Percentiles rank a stretch among this genome's conserved stretches.
Conservation (phyloP, 2,797 vertebrate species). For the Coccyzus lansbergi region DNA sequence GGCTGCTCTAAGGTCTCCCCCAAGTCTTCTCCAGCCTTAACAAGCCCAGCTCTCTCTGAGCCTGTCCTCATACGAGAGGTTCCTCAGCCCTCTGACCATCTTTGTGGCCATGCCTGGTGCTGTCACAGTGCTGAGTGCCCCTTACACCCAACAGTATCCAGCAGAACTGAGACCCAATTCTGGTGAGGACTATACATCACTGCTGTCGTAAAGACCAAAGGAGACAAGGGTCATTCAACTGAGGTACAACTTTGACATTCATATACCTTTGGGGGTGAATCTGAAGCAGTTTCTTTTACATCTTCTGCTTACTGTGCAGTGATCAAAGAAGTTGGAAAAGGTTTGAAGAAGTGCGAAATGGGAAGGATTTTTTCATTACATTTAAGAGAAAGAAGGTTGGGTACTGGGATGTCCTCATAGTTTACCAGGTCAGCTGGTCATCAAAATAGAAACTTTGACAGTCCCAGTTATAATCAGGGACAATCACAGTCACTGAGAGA, state of each 20-base stretch:
- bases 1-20: no score
- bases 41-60: no score
- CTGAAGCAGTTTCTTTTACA: neutral
- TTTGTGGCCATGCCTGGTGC: no score
- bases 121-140: neutral
- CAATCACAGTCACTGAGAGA: neutral
- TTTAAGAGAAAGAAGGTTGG: neutral
- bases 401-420: neutral
- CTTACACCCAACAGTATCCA: neutral
- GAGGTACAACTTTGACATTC: neutral
- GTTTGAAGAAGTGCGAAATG: slow-evolving; percentile 9
- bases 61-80: no score
- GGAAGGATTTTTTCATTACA: neutral
- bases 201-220: neutral
- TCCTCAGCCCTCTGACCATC: no score
- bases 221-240: neutral
- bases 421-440: neutral
- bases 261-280: fast-evolving
- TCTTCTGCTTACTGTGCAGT: neutral
- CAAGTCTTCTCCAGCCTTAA: no score
- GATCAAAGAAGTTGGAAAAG: neutral
- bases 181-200: neutral
- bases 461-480: neutral
- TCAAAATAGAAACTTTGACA: neutral
- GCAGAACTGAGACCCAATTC: neutral